phyloP scores from a whole-genome alignment of 2,797 vertebrate species.

The Cossypha niveicapilla region DNA sequence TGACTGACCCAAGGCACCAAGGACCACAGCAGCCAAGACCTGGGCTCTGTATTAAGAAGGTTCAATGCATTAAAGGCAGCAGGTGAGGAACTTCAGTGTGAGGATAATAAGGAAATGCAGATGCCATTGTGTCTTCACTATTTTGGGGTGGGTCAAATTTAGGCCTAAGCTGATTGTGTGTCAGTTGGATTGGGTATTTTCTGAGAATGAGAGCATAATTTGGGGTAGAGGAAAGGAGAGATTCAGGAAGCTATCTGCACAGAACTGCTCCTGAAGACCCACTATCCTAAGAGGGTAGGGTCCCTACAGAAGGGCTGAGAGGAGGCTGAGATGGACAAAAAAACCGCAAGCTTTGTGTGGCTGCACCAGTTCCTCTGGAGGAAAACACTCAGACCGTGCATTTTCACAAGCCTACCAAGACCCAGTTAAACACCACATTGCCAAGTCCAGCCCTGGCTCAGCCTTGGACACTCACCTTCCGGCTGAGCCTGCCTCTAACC shows the following conservation, averaged over 20 bases:
- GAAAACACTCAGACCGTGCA: background rate
- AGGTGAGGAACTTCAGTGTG: background rate
- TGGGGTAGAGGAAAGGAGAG: background rate
- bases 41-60: background rate
- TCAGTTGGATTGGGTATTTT: background rate
- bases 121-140: background rate
- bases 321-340: fast-evolving
- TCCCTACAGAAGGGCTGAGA: background rate
- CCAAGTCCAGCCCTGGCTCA: background rate
- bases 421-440: background rate
- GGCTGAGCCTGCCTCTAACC: background rate
- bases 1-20: background rate
- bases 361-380: background rate
- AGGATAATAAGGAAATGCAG: background rate
- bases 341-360: background rate
- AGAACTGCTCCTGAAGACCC: background rate
- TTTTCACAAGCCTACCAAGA: background rate
- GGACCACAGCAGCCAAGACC: background rate
- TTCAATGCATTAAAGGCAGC: background rate
- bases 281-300: background rate
- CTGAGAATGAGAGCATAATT: background rate
- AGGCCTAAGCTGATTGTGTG: background rate
- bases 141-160: background rate
- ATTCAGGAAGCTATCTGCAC: background rate
- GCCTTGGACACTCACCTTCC: background rate